Evolutionary conservation across 2,113 vertebrate species (phyloP), one percentile per base, ranked within the genome.

Genomic region (Arothron firmamentum): DNA sequence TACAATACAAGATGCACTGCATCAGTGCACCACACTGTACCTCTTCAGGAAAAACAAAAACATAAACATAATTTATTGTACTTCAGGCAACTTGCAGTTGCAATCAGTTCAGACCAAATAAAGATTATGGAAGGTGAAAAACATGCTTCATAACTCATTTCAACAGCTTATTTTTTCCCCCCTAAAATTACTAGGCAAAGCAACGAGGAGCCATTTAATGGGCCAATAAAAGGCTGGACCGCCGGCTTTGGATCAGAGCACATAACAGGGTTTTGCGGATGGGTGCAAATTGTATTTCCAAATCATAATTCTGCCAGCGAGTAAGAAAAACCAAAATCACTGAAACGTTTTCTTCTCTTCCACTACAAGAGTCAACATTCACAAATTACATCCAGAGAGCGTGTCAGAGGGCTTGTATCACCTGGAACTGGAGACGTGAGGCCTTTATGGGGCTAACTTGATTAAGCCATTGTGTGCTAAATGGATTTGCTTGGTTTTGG

Each of bases 1-100:
- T 82, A 90, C 77, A 87, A 83, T 69, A 87, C 82, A 82, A 88
- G 88, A 91, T 88, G 91, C 88, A 88, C 86, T 64, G 88, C 90
- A 90, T 90, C 90, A 65, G 65, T 66, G 69, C 70, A 75, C 56
- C 28, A 68, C 63, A 69, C 74, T 78, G 85, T 79, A 72, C 77
- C 73, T 82, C 72, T 71, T 85, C 70, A 63, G 60, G 68, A 56
- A 62, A 51, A 72, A 61, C 78, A 47, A 65, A 71, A 65, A 71
- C 31, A 20, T 65, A 73, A 59, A 78, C 59, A 75, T 64, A 65
- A 70, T 68, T 71, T 70, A 70, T 68, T 71, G 55, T 81, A 77
- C 79, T 81, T 87, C 82, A 84, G 79, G 81, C 72, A 74, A 78
- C 25, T 28, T 28, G 78, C 71, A 80, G 59, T 66, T 85, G 72